Conservation (phyloP, 2,888 invertebrate genomes). For the Dasypogon diadema region DNA sequence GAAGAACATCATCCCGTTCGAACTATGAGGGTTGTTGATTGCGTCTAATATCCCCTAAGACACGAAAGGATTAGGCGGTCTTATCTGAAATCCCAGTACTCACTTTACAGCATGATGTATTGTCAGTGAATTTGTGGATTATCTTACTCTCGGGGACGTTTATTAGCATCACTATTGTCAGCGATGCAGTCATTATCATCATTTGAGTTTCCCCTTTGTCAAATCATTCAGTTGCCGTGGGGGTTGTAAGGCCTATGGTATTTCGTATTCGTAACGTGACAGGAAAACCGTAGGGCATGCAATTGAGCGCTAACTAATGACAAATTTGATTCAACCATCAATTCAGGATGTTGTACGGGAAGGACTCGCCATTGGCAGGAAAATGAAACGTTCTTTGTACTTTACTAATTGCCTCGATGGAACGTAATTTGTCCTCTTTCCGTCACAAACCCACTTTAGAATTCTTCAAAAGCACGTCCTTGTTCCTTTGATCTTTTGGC, state of each 20-base stretch:
- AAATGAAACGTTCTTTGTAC: constrained; percentile 47
- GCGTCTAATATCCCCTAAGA: constrained; percentile 33
- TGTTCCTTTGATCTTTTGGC: constrained; percentile 47
- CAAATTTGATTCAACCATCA: constrained; percentile 47
- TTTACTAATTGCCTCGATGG: constrained; percentile 52
- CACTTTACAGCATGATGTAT: constrained; percentile 46
- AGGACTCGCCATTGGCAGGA: neutral
- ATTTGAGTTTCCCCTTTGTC: neutral
- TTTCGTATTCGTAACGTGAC: neutral
- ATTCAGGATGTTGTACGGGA: neutral
- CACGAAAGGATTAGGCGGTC: constrained; percentile 48
- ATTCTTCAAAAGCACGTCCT: constrained; percentile 41
- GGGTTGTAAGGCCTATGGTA: neutral
- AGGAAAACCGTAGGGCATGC: neutral
- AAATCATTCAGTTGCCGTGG: neutral
- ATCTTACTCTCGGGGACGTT: constrained; percentile 40
- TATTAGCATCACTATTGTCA: constrained; percentile 52
- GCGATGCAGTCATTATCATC: constrained; percentile 34
- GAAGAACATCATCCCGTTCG: neutral
- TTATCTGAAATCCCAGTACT: constrained; percentile 44
- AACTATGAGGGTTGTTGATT: constrained; percentile 44
- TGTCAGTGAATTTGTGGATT: constrained; percentile 45
- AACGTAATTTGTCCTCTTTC: constrained; percentile 52
- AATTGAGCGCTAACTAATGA: constrained; percentile 16
- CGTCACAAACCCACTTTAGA: constrained; percentile 42